These are phyloP conservation scores for Heliconius nattereri DNA, from an alignment of 1,140 invertebrate genomes.

Conservation along the genomic window DNA sequence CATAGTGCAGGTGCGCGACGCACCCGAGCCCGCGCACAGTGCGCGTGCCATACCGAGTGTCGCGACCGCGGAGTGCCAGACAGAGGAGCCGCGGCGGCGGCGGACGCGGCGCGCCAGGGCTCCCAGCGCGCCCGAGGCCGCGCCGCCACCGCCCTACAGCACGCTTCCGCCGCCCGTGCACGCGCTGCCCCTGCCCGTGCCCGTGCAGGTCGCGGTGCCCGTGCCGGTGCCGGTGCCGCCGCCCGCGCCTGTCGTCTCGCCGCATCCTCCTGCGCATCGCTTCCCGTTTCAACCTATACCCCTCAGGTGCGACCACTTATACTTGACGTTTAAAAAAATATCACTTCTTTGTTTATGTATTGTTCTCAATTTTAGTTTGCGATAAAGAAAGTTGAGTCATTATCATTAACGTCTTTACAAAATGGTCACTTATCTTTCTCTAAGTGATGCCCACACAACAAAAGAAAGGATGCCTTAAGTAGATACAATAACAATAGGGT, in stretches of 20 bases:
- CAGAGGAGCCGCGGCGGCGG: conserved; percentile 73
- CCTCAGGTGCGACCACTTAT: conserved; percentile 60
- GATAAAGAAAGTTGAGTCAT: conserved; percentile 24
- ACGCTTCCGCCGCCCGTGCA: conserved; percentile 67
- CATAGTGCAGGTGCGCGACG: conserved; percentile 74
- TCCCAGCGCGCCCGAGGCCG: conserved; percentile 58
- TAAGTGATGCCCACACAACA: conserved; percentile 25
- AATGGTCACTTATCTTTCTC: conserved; percentile 23
- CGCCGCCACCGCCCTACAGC: conserved; percentile 78
- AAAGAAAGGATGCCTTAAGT: conserved; percentile 33
- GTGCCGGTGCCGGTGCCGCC: conserved; percentile 48
- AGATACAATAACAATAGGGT: conserved; percentile 44
- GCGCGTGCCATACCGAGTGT: conserved; percentile 74
- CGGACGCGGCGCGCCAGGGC: conserved; percentile 56
- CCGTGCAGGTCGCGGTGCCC: conserved; percentile 48
- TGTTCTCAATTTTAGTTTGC: not conserved
- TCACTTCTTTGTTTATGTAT: not conserved
- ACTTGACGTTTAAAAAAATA: not conserved
- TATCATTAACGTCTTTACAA: conserved; percentile 13
- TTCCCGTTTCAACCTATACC: conserved; percentile 80
- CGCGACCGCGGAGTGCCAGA: conserved; percentile 73
- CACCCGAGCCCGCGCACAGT: conserved; percentile 66
- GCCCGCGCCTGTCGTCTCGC: conserved; percentile 55
- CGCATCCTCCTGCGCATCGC: conserved; percentile 67
- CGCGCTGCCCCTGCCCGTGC: conserved; percentile 51